phyloP scores from a whole-genome alignment of 37 sponge, comb jelly and placozoan species.

The Halisarca cf. caerulea region DNA sequence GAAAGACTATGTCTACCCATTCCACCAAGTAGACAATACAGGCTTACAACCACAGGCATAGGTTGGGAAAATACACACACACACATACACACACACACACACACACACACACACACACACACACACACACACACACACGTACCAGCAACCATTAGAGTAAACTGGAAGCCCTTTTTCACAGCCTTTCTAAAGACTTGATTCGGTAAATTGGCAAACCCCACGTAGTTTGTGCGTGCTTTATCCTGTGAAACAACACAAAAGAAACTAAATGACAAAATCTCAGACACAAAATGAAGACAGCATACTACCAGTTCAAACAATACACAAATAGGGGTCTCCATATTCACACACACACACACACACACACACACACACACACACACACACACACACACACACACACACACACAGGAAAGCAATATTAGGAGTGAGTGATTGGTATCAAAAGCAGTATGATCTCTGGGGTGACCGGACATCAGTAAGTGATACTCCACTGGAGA shows the following conservation, averaged over 20 bases:
- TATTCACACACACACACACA: background rate
- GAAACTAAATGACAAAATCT: background rate
- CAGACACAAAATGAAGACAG: background rate
- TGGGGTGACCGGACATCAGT: too few relatives aligned
- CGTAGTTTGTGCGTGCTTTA: constrained; percentile 78
- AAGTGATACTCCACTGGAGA: too few relatives aligned
- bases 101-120: background rate
- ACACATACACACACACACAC: too few relatives aligned
- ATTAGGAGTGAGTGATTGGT: too few relatives aligned
- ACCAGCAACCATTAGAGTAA: constrained; percentile 99
- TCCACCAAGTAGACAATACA: too few relatives aligned
- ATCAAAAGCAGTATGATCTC: too few relatives aligned
- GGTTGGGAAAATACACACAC: too few relatives aligned
- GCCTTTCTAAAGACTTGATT: constrained; percentile 99
- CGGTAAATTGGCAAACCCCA: constrained; percentile 98
- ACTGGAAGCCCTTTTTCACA: constrained; percentile 98
- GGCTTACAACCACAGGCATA: too few relatives aligned
- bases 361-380: constrained; percentile 32
- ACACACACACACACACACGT: constrained; percentile 25
- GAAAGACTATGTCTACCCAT: too few relatives aligned
- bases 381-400: constrained; percentile 30
- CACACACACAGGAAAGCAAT: too few relatives aligned
- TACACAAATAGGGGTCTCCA: background rate
- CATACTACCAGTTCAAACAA: background rate
- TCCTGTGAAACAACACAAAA: constrained; percentile 52